Conservation (phyloP, 2,888 invertebrate genomes). For the Polylopha cassiicola region DNA sequence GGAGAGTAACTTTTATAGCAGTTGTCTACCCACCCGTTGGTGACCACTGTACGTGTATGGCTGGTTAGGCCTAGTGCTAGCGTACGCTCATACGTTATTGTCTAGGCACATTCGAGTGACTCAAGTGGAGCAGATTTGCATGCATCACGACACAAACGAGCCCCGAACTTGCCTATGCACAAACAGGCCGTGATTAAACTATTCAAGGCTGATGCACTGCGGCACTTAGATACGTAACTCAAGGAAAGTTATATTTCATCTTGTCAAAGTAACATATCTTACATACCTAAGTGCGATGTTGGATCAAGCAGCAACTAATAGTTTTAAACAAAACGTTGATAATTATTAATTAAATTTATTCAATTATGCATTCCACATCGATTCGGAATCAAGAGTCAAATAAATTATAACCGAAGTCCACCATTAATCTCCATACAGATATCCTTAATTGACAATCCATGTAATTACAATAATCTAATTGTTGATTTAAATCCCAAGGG, state of each 20-base stretch:
- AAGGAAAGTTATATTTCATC: too few species aligned
- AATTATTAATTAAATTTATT: not conserved
- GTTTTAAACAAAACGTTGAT: not conserved
- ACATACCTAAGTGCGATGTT: too few species aligned
- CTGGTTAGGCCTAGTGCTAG: conserved; percentile 32
- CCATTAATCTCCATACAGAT: conserved; percentile 37
- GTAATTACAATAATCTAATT: conserved; percentile 54
- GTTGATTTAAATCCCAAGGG: conserved; percentile 54
- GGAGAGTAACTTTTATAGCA: too few species aligned
- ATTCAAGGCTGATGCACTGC: conserved; percentile 1
- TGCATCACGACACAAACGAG: conserved; percentile 36
- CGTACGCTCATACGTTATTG: conserved; percentile 34
- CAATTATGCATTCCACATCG: conserved; percentile 15
- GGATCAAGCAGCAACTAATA: too few species aligned
- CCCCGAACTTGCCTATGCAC: conserved; percentile 20
- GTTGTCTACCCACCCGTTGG: too few species aligned
- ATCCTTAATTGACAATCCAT: conserved; percentile 45
- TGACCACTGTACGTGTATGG: conserved; percentile 23
- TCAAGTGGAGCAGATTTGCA: conserved; percentile 40
- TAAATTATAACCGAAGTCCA: conserved; percentile 26
- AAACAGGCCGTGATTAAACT: conserved; percentile 13
- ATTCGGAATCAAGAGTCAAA: conserved; percentile 24
- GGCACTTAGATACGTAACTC: too few species aligned
- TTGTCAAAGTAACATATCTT: too few species aligned
- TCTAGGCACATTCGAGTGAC: conserved; percentile 36